A percentile compares a stretch with the other conserved stretches of the same genome.
Evolutionary conservation across 2,888 invertebrate species (phyloP).

Genomic region (Lydus trimaculatus): DNA sequence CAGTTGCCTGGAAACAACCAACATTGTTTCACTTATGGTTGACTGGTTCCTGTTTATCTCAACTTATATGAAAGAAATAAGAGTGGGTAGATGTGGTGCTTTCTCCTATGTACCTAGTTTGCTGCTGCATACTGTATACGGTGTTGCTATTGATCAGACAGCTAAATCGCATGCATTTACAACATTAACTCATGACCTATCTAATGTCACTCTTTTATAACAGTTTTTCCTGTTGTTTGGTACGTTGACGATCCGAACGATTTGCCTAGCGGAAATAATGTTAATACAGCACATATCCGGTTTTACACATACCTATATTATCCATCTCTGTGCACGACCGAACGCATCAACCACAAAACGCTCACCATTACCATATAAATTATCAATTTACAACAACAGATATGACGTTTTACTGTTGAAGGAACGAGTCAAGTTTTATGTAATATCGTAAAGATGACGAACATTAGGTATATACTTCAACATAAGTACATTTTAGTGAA

Average conservation of each 20-base stretch:
- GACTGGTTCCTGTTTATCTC: too few relatives aligned
- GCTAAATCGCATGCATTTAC: neutral
- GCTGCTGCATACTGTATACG: too few relatives aligned
- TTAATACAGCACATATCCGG: conserved; percentile 41
- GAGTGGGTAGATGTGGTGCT: too few relatives aligned
- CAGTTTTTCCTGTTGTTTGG: conserved; percentile 19
- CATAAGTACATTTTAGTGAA: neutral
- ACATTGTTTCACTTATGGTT: too few relatives aligned
- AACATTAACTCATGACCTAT: conserved; percentile 34
- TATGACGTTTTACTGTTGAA: conserved; percentile 38
- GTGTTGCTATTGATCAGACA: too few relatives aligned
- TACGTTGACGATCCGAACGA: conserved; percentile 31
- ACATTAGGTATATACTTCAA: too few relatives aligned
- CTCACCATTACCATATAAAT: conserved; percentile 50
- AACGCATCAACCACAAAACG: conserved; percentile 47
- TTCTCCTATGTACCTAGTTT: too few relatives aligned
- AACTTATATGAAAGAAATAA: too few relatives aligned
- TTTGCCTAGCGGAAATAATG: conserved; percentile 39
- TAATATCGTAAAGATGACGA: conserved; percentile 10
- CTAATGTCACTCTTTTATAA: conserved; percentile 26
- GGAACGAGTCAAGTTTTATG: conserved; percentile 21
- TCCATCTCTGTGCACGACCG: conserved; percentile 38
- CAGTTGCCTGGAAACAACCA: too few relatives aligned
- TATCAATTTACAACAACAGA: conserved; percentile 45
- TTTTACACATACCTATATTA: conserved; percentile 38